A percentile compares a stretch with the other conserved stretches of the same genome.
These are phyloP conservation scores for Semibalanus balanoides DNA, from an alignment of 1,140 invertebrate species.

Conservation along the genomic window DNA sequence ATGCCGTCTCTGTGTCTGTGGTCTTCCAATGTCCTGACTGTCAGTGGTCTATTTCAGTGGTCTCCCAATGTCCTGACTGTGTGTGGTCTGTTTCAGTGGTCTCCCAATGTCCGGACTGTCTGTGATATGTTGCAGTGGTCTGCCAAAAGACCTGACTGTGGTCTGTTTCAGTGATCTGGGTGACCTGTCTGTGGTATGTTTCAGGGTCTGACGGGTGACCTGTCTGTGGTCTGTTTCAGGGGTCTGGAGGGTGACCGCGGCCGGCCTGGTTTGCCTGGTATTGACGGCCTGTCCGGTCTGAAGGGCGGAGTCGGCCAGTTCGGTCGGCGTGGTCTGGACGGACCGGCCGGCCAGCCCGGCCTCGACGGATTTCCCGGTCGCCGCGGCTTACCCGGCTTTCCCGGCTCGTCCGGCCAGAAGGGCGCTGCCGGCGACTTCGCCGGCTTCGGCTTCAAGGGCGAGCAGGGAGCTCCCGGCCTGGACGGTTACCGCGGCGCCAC, in stretches of 20 bases:
- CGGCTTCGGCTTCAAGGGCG: neutral
- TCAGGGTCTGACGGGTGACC: too few relatives aligned
- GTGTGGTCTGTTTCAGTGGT: too few relatives aligned
- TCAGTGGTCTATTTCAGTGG: too few relatives aligned
- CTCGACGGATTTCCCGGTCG: neutral
- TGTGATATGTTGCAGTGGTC: too few relatives aligned
- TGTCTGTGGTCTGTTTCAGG: conserved; percentile 9
- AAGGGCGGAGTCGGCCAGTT: conserved; percentile 18
- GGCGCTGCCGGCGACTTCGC: conserved; percentile 11
- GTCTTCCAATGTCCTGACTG: too few relatives aligned
- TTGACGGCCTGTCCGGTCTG: conserved; percentile 40
- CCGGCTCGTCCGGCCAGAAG: conserved; percentile 7
- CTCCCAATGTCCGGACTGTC: too few relatives aligned
- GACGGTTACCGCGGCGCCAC: conserved; percentile 1
- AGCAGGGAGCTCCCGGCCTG: neutral
- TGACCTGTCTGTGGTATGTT: too few relatives aligned
- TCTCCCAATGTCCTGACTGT: too few relatives aligned
- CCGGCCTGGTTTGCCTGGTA: conserved; percentile 44
- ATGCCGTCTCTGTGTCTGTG: too few relatives aligned
- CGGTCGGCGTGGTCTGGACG: conserved; percentile 37
- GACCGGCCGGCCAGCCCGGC: conserved; percentile 50
- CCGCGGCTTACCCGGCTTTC: neutral
- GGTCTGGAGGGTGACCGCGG: conserved; percentile 15
- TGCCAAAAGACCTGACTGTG: neutral
- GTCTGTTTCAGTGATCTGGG: too few relatives aligned